A percentile compares a stretch with the other conserved stretches of the same genome.
These are phyloP conservation scores for Morpho helenor DNA, from an alignment of 2,888 invertebrate species.

Conservation along the genomic window DNA sequence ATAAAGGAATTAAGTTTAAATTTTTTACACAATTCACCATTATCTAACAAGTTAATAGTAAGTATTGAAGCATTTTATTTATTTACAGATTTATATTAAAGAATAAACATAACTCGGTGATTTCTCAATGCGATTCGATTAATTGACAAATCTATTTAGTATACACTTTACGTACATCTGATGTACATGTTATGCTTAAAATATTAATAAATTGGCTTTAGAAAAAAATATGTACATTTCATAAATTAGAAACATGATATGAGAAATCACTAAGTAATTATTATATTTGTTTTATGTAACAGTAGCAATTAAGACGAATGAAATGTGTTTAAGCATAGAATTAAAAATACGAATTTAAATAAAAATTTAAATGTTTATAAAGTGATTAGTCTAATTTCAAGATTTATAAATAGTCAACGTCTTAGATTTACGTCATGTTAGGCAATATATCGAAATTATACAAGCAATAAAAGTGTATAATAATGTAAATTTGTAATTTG, in stretches of 20 bases:
- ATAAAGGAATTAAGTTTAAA: not conserved
- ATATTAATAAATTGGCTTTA: no score
- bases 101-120: conserved; percentile 22
- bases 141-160: conserved; percentile 17
- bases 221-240: no score
- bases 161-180: no score
- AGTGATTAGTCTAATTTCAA: conserved; percentile 1
- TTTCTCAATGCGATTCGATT: conserved; percentile 10
- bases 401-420: conserved; percentile 18
- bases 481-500: conserved; percentile 1
- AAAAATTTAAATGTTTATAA: no score
- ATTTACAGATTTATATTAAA: conserved; percentile 20
- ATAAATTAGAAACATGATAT: no score
- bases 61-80: conserved; percentile 26
- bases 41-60: conserved; percentile 23
- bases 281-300: not conserved
- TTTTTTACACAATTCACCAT: conserved; percentile 21
- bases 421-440: conserved; percentile 15
- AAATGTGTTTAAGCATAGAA: not conserved
- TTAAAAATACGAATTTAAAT: not conserved
- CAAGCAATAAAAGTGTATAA: conserved; percentile 6
- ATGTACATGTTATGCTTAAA: no score
- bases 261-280: not conserved
- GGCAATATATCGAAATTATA: conserved; percentile 1
- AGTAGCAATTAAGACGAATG: not conserved